Evolutionary conservation across 1,140 invertebrate genomes (phyloP).

Genomic region (Euborellia annulipes): DNA sequence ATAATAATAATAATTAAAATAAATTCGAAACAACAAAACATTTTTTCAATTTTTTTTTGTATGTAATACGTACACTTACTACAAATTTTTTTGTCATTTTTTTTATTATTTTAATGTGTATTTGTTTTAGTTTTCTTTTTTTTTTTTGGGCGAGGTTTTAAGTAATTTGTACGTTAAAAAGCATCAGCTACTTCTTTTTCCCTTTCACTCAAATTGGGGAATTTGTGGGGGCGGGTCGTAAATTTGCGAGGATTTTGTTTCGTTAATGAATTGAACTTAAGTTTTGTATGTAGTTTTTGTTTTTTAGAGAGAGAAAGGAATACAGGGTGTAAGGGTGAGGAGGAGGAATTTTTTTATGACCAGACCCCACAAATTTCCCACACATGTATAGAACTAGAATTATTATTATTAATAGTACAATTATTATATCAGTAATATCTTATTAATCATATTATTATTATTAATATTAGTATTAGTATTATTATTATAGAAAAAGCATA

Average conservation of each 20-base stretch:
- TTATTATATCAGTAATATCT: no score
- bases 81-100: no score
- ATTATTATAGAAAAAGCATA: constrained; percentile 21
- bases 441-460: constrained; percentile 20
- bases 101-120: no score
- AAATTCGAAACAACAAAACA: constrained; percentile 18
- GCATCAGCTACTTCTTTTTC: no score
- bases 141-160: no score
- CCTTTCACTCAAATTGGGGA: no score
- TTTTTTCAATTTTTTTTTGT: constrained; percentile 17
- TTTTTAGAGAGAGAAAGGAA: not conserved
- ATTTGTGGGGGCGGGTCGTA: no score
- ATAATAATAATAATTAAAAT: constrained; percentile 14
- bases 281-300: constrained; percentile 9
- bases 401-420: constrained; percentile 19
- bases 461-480: constrained; percentile 13
- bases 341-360: not conserved
- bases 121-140: no score
- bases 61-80: no score
- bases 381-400: constrained; percentile 8
- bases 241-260: constrained; percentile 18
- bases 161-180: no score
- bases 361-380: not conserved
- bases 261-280: constrained; percentile 20
- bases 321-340: not conserved